Evolutionary conservation across 2,797 vertebrate genomes (phyloP), one percentile per base, ranked within the genome.

Genomic region (Sciaenops ocellatus): DNA sequence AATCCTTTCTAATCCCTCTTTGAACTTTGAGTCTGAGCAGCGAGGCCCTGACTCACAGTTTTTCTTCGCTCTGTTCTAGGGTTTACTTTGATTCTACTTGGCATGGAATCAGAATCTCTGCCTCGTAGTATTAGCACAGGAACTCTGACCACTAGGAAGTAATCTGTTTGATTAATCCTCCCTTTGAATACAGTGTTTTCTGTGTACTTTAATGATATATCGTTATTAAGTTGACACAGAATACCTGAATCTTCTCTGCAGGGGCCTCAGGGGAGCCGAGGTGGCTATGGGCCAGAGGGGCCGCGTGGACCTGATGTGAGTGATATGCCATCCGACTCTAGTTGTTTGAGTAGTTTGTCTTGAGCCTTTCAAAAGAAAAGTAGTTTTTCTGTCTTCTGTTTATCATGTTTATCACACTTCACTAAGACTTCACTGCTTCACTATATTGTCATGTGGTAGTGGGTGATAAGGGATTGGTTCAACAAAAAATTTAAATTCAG

Each of bases 251-350:
- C n/a, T 85, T 84, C 70, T 61, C 46, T 84, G 20, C 79, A 97
- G 97, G 97, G 97, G 1, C 80, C 92, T 77, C 88, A 6, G 0
- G 97, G 97, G 16, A 80, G 85, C 61, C 95, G 96, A 84, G 97
- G 97, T 24, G 81, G 63, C 0, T 18, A 42, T 0, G 97, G 97
- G 16, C 85, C 85, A 52, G 95, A 95, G 69, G 97, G 97, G 6
- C 80, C 90, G 1, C 1, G 55, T 11, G 97, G 97, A 10, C 92
- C 82, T 60, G 94, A 95, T 79, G 95, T 96, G 82, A 95, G 94
- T 93, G 20, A 65, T 24, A 46, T 13, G 1, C 18, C 9, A 0
- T 69, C 44, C 2, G 1, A n/a, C 24, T 69, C 0, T 9, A 42
- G 16, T 47, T 72, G 4, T 30, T 60, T 7, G 12, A 72, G 13